phyloP scores from a whole-genome alignment of 2,888 invertebrate species.

The Luperina testacea region DNA sequence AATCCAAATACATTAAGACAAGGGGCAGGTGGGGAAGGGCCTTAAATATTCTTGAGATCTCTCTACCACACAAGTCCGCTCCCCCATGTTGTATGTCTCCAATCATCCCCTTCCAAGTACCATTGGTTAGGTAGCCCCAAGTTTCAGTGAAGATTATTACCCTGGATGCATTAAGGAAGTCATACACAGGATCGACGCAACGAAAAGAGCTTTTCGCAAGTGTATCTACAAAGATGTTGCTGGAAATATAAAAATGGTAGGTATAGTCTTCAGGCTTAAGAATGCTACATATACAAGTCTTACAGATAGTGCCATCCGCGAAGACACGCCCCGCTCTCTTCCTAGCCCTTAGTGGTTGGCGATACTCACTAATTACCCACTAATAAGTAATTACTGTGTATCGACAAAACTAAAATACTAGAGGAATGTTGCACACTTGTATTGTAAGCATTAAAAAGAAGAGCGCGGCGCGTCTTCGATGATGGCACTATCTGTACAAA shows the following conservation, averaged over 20 bases:
- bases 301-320: not conserved
- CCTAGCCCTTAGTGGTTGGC: not conserved
- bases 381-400: not conserved
- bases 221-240: conserved; percentile 70
- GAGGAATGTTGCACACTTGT: not conserved
- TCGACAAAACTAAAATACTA: not conserved
- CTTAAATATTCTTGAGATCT: not conserved
- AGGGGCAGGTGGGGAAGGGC: not conserved
- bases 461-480: not conserved
- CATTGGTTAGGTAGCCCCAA: conserved; percentile 81
- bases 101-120: conserved; percentile 80
- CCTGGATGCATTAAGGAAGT: conserved; percentile 78
- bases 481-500: not conserved
- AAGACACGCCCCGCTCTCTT: not conserved
- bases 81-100: conserved; percentile 73
- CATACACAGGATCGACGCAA: conserved; percentile 70
- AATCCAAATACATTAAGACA: not conserved
- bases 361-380: not conserved
- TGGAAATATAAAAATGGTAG: conserved; percentile 59
- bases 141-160: conserved; percentile 70
- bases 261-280: not conserved
- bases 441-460: not conserved
- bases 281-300: not conserved
- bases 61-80: conserved; percentile 78
- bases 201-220: conserved; percentile 72